Evolutionary conservation across 2,797 vertebrate species (phyloP), one percentile per base, ranked within the genome.

Genomic region (Chlorospingus semifuscus): DNA sequence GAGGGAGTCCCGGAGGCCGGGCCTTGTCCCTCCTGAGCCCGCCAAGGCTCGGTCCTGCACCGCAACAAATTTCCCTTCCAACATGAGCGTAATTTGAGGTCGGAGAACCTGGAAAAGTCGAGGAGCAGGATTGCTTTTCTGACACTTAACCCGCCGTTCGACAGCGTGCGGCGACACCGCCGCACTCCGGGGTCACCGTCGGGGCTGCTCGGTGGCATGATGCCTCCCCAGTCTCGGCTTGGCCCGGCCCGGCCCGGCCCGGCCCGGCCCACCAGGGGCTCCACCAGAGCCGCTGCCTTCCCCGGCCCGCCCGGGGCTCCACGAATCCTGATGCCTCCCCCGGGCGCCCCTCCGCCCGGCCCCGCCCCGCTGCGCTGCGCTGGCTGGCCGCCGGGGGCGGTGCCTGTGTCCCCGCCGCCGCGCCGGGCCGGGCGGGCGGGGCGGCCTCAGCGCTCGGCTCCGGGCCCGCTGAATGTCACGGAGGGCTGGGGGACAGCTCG

Each of bases 1-100:
- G 20, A 59, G 30, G 37, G 29, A 87, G n/a, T 8, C 47, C 20
- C 42, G 4, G 32, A 8, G 41, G 46, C 13, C 23, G 10, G 41
- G 49, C 75, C 53, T 39, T 15, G 60, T 59, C 21, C 21, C 12
- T 30, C 46, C 52, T 6, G n/a, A 26, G 76, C 60, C 29, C 13
- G 20, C 13, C 52, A 12, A 29, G 19, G 47, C 7, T 50, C 30
- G 15, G 14, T 23, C 23, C 16, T 15, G 49, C 55, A 15, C 18
- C 5, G 22, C 36, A 42, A 9, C 34, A 23, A 11, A 27, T 8
- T 36, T 23, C 59, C 63, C 23, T 46, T 55, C 52, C 7, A 27
- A 50, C 44, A 4, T 2, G 3, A 9, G 9, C 2, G 6, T 1
- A 37, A 18, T 20, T 9, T 16, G n/a, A 39, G 22, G 29, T 3